These are phyloP conservation scores for Crax fasciolata DNA, from an alignment of 2,797 vertebrate species.

Conservation along the genomic window DNA sequence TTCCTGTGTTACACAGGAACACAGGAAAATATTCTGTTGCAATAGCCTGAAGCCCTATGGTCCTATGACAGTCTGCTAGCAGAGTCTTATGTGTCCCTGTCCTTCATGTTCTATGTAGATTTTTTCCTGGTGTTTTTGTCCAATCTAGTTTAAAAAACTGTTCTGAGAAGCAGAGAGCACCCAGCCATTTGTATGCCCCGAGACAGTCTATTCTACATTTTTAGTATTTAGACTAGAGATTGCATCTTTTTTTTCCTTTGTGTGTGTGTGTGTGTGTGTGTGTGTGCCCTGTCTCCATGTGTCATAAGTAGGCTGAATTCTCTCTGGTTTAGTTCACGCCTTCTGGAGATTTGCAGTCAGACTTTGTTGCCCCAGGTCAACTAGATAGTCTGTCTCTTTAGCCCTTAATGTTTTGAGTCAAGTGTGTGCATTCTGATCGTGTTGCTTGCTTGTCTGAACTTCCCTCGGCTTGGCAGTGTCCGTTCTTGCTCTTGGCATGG, in stretches of 20 bases:
- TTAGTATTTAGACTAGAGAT: background rate
- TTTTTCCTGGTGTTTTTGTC: background rate
- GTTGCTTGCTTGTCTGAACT: background rate
- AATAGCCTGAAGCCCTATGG: slow-evolving; percentile 23
- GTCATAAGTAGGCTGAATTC: background rate
- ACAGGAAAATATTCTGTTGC: slow-evolving; percentile 20
- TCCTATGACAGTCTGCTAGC: background rate
- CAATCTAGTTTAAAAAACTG: background rate
- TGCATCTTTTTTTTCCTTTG: background rate
- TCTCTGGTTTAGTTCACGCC: background rate
- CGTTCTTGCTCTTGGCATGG: background rate
- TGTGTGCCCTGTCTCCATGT: background rate
- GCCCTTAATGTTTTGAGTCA: background rate
- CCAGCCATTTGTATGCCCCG: background rate
- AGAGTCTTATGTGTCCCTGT: background rate
- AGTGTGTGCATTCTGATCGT: background rate
- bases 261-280: background rate
- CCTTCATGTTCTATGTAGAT: background rate
- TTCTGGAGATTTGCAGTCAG: background rate
- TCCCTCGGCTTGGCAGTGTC: background rate
- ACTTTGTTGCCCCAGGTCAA: background rate
- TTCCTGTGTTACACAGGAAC: background rate
- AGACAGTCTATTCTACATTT: background rate
- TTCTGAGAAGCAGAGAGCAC: background rate
- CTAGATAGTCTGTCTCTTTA: background rate